A percentile compares a stretch with the other conserved stretches of the same genome.
Conservation (phyloP, 53 echinoderm and acorn worm species). For the Zoroaster sp. region DNA sequence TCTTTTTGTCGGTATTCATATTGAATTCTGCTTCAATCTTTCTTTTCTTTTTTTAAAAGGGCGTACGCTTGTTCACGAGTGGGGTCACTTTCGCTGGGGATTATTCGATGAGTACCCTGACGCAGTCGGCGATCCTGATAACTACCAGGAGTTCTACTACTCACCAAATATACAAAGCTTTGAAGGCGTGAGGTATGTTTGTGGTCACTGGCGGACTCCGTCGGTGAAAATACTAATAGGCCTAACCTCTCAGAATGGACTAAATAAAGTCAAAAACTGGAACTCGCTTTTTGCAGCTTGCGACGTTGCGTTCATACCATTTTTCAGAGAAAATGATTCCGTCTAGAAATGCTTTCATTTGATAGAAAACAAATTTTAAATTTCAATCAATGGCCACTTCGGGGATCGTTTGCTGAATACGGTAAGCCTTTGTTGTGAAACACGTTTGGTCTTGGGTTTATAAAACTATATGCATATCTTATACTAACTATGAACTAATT, state of each 20-base stretch:
- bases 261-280: no score
- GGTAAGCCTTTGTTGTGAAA: not conserved
- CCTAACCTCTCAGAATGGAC: no score
- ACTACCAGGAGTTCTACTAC: constrained; percentile 50
- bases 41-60: constrained; percentile 41
- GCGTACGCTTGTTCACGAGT: constrained; percentile 71
- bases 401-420: not conserved
- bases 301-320: no score
- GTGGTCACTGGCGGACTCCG: no score
- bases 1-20: not conserved
- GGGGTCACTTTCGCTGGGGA: constrained; percentile 79
- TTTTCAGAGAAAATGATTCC: not conserved
- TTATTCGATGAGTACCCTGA: constrained; percentile 79
- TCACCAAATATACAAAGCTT: not conserved
- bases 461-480: not conserved
- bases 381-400: not conserved
- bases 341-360: not conserved
- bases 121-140: constrained; percentile 57
- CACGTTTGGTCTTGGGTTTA: not conserved
- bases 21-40: not conserved
- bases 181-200: no score
- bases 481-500: no score
- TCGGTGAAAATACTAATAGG: no score
- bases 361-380: not conserved
- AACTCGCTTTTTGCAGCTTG: no score